Evolutionary conservation across 1,140 invertebrate species (phyloP).

Genomic region (Mycetomoellerius zeteki): DNA sequence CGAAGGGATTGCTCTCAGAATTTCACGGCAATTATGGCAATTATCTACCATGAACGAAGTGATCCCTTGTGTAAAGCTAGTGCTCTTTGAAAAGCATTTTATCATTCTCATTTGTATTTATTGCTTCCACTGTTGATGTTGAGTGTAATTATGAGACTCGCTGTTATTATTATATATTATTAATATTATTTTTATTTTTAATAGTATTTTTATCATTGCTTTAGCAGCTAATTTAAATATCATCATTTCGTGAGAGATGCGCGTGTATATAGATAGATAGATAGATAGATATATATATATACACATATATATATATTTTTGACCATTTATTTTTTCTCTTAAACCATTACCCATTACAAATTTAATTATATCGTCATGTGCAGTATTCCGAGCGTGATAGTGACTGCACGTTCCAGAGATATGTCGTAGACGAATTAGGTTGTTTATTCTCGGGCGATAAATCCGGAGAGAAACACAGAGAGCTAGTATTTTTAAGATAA

Average conservation of each 20-base stretch:
- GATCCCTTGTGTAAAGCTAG: conserved; percentile 48
- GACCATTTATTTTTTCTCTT: conserved; percentile 45
- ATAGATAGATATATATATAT: conserved; percentile 17
- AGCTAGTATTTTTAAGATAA: conserved; percentile 75
- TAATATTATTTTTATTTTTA: conserved; percentile 77
- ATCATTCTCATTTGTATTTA: conserved; percentile 75
- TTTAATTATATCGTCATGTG: conserved; percentile 57
- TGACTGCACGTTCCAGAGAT: conserved; percentile 65
- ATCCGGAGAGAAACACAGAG: conserved; percentile 54
- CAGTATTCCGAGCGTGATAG: conserved; percentile 67
- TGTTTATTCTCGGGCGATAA: conserved; percentile 63
- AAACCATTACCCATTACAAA: conserved; percentile 1
- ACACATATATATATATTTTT: conserved; percentile 63
- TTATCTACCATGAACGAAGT: conserved; percentile 26
- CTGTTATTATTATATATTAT: conserved; percentile 77
- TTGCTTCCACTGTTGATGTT: conserved; percentile 75
- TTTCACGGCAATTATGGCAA: conserved; percentile 32
- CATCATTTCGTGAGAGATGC: conserved; percentile 64
- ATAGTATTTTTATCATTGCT: conserved; percentile 71
- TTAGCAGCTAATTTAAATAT: conserved; percentile 73
- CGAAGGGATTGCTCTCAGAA: conserved; percentile 37
- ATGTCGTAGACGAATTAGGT: conserved; percentile 58
- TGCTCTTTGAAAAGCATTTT: conserved; percentile 55
- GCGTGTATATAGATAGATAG: conserved; percentile 66
- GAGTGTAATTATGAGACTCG: conserved; percentile 74